Evolutionary conservation across 2,113 vertebrate species (phyloP).

Genomic region (Irena cyanogastra): DNA sequence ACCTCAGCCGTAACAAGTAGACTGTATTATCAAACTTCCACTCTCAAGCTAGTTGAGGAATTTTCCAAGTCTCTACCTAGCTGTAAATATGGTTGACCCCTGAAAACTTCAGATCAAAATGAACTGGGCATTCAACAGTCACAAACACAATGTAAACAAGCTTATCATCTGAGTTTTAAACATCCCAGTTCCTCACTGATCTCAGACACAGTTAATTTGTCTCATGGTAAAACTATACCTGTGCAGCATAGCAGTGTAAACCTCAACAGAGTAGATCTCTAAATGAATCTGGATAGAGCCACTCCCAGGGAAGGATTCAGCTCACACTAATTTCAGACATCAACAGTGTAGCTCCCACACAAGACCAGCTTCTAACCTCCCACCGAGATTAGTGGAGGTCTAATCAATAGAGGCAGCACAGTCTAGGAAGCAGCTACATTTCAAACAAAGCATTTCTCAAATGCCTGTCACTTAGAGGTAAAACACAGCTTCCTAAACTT

Average conservation of each 20-base stretch:
- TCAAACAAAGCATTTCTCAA: background rate
- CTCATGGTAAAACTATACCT: background rate
- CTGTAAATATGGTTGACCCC: background rate
- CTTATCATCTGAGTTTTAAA: background rate
- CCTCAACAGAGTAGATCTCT: background rate
- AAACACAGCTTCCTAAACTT: background rate
- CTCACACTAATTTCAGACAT: background rate
- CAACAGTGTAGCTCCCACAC: background rate
- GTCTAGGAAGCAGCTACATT: background rate
- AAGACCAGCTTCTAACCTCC: background rate
- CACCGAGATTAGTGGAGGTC: background rate
- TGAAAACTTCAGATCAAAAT: background rate
- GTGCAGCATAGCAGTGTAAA: rapidly evolving
- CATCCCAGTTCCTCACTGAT: background rate
- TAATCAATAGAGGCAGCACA: background rate
- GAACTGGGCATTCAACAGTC: background rate
- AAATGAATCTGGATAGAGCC: background rate
- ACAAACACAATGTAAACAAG: background rate
- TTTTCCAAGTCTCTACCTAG: background rate
- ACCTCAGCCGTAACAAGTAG: background rate
- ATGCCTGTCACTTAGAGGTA: background rate
- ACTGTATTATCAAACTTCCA: background rate
- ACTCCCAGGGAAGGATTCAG: background rate
- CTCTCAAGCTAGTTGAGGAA: background rate
- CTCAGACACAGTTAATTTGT: background rate